A percentile compares a stretch with the other conserved stretches of the same genome.
Conservation (phyloP, 1,140 invertebrate genomes). For the Goniozus legneri region DNA sequence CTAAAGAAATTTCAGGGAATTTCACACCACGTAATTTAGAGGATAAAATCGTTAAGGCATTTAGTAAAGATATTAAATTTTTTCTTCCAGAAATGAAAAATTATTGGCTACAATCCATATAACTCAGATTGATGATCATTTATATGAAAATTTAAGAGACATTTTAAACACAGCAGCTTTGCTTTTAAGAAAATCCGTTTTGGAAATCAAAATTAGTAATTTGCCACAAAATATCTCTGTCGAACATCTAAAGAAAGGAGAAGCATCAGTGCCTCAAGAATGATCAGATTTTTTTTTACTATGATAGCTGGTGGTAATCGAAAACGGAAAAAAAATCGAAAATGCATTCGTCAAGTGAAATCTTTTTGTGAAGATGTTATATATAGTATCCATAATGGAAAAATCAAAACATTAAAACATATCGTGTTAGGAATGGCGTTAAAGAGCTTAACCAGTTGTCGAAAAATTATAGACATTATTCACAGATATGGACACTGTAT, state of each 20-base stretch:
- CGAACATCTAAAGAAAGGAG: conserved; percentile 13
- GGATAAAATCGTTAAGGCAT: too few relatives aligned
- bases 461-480: conserved; percentile 27
- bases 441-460: conserved; percentile 24
- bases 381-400: conserved; percentile 21
- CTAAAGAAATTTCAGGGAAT: too few relatives aligned
- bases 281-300: conserved; percentile 16
- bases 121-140: too few relatives aligned
- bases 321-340: background rate
- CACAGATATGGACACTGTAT: conserved; percentile 21
- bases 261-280: conserved; percentile 15
- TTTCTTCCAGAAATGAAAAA: too few relatives aligned
- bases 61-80: too few relatives aligned
- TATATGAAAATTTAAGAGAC: too few relatives aligned
- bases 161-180: too few relatives aligned
- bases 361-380: conserved; percentile 24
- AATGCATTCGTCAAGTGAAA: conserved; percentile 9
- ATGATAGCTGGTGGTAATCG: conserved; percentile 14
- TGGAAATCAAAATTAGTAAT: background rate
- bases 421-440: conserved; percentile 25
- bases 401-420: conserved; percentile 27
- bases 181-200: too few relatives aligned
- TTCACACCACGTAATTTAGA: too few relatives aligned
- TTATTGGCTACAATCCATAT: too few relatives aligned
- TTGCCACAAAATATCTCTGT: background rate